Evolutionary conservation across 2,113 vertebrate species (phyloP), one percentile per base, ranked within the genome.

Genomic region (Monarcha castaneiventris): DNA sequence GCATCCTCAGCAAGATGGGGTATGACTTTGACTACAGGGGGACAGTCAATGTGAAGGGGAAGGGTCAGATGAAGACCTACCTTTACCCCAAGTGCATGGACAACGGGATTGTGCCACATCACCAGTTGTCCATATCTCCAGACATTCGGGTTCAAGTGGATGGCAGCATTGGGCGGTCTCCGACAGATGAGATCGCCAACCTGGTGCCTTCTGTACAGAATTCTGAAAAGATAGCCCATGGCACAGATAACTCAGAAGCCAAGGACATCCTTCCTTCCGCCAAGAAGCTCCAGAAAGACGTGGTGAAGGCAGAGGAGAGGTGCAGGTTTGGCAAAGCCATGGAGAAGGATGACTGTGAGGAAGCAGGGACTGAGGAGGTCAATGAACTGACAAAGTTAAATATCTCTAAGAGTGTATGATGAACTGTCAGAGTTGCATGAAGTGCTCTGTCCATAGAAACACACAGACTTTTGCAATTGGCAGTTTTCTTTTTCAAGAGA

Each of bases 11-110:
- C 76, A 98, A 98, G 94, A 99, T 99, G 99, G 99, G 99, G 61
- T 98, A 99, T 17, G 98, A 99, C 93, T 99, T 99, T 77, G 99
- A 99, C 97, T 99, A 99, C 85, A 98, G 99, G 72, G 99, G 99
- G 87, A 99, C 99, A 0, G 99, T 99, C 95, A 99, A 99, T 16
- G 99, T 99, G 49, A 99, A 99, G 96, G 99, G 99, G 29, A 99
- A 99, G 71, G 99, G 99, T 63, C 99, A 99, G 97, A 99, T 99
- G 99, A 99, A 99, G 98, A 99, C 99, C 97, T 99, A 99, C 97
- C 98, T 99, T 10, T 99, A 98, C 97, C 99, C 99, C 35, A 99
- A 98, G 96, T 99, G 99, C 97, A 98, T 93, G 68, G 98, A 98
- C 96, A 98, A 96, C 2, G 99, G 99, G 18, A 97, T 98, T 0